Conservation (phyloP, 2,888 invertebrate genomes). For the Aporophyla nigra region DNA sequence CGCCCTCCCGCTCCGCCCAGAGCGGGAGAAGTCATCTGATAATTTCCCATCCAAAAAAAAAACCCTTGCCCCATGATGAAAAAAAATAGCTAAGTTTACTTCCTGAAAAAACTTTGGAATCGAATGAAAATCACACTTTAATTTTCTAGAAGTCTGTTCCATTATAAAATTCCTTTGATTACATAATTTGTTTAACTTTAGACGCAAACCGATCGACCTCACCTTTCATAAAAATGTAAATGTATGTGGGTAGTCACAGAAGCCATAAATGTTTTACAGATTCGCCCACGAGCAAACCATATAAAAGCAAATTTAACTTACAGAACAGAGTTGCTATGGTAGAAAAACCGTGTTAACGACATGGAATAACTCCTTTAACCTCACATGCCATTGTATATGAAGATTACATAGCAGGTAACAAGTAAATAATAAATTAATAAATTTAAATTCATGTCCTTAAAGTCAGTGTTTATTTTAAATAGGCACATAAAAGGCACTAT, state of each 20-base stretch:
- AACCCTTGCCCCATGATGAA: too few species aligned
- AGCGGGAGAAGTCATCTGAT: too few species aligned
- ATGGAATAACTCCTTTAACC: too few species aligned
- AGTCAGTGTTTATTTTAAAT: too few species aligned
- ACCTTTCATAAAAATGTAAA: background rate
- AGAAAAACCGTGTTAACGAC: background rate
- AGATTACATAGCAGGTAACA: background rate
- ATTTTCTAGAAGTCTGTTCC: background rate
- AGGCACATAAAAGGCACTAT: too few species aligned
- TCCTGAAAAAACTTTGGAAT: background rate
- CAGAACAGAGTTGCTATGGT: background rate
- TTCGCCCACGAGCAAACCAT: slow-evolving; percentile 20
- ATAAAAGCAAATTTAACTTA: background rate
- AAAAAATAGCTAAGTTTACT: background rate
- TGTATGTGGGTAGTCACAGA: background rate
- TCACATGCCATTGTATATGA: background rate
- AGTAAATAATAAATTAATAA: background rate
- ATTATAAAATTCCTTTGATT: background rate
- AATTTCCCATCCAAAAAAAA: too few species aligned
- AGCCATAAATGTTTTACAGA: slow-evolving; percentile 10
- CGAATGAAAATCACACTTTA: background rate
- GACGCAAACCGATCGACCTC: background rate
- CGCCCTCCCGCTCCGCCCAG: too few species aligned
- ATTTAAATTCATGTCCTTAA: too few species aligned
- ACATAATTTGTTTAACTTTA: background rate